phyloP scores from a whole-genome alignment of 2,113 vertebrate species.

The Myotis lucifugus region DNA sequence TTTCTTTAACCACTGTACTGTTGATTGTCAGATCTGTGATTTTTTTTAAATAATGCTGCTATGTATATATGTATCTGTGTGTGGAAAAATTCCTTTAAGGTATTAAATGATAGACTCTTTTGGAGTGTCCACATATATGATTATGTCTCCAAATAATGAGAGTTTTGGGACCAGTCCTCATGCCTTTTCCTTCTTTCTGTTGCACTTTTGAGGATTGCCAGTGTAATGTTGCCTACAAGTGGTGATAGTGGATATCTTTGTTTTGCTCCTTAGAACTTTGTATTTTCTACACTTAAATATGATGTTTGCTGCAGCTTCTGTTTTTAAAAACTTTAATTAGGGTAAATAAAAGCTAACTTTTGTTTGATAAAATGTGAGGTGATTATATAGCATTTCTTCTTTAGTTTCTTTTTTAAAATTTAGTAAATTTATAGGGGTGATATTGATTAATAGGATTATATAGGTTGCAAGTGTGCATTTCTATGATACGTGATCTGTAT shows the following conservation, averaged over 20 bases:
- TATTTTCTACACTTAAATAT: not conserved
- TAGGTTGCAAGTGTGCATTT: not conserved
- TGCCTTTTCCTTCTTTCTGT: not conserved
- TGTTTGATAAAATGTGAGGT: not conserved
- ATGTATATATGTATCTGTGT: not conserved
- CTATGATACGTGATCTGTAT: not conserved
- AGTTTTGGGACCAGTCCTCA: not conserved
- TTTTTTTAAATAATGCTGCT: not conserved
- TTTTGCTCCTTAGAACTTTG: not conserved
- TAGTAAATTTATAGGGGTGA: not conserved
- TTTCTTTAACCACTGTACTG: not conserved
- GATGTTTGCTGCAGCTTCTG: not conserved
- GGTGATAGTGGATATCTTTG: not conserved
- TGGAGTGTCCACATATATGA: not conserved
- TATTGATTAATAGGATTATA: not conserved
- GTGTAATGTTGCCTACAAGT: not conserved
- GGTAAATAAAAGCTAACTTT: not conserved
- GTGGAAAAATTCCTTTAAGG: not conserved
- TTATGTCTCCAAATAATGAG: not conserved
- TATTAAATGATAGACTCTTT: not conserved
- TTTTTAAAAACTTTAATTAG: not conserved
- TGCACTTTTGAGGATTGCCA: not conserved
- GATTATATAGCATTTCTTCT: not conserved
- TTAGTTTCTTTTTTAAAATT: not conserved
- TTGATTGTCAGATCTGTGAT: not conserved